phyloP scores from a whole-genome alignment of 2,888 invertebrate genomes.

The Strigamia transsilvanica region DNA sequence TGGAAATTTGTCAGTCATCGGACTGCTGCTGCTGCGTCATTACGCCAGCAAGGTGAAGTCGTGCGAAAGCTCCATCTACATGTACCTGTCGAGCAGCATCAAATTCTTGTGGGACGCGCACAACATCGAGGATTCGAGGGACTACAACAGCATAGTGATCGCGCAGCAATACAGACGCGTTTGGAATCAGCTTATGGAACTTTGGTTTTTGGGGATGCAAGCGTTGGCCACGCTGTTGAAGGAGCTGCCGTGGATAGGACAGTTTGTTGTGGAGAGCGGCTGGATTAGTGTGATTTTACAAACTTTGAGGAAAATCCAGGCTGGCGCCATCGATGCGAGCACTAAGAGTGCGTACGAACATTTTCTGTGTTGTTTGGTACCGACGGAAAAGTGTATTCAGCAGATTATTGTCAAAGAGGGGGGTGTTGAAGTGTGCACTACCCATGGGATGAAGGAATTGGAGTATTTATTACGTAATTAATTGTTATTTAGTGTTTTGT shows the following conservation, averaged over 20 bases:
- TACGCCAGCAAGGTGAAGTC: conserved; percentile 75
- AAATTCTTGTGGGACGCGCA: conserved; percentile 93
- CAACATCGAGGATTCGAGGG: conserved; percentile 85
- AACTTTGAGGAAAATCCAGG: conserved; percentile 81
- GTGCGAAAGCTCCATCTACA: conserved; percentile 73
- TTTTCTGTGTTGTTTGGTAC: conserved; percentile 79
- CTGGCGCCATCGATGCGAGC: conserved; percentile 81
- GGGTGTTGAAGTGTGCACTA: conserved; percentile 56
- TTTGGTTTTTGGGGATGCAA: conserved; percentile 95
- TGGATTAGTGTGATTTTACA: conserved; percentile 89
- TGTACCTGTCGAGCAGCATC: conserved; percentile 87
- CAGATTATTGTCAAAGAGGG: conserved; percentile 55
- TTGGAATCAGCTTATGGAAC: conserved; percentile 88
- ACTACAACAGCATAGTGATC: conserved; percentile 81
- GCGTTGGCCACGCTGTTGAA: conserved; percentile 84
- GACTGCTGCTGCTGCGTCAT: conserved; percentile 82
- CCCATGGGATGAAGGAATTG: conserved; percentile 58
- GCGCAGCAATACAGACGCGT: conserved; percentile 84
- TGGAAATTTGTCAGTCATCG: conserved; percentile 84
- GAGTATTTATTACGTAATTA: conserved; percentile 54
- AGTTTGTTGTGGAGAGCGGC: conserved; percentile 87
- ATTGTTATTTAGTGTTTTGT: neutral
- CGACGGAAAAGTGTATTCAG: conserved; percentile 54
- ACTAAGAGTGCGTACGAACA: conserved; percentile 91
- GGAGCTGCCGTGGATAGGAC: conserved; percentile 63